Conservation (phyloP, 2,888 invertebrate genomes). For the Tenthredo notha region DNA sequence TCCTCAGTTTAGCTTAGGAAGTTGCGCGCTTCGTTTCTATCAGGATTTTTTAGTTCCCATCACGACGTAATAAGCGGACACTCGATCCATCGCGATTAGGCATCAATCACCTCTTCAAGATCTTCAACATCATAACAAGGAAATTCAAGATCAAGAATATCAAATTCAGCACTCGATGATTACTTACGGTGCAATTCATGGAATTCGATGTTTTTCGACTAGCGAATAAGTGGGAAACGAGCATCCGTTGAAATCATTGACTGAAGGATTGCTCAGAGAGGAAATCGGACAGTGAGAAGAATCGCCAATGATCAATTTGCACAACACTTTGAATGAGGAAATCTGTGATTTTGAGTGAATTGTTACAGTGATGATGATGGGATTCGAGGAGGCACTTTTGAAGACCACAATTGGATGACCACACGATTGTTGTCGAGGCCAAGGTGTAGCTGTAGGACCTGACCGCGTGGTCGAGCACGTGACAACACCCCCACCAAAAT, state of each 20-base stretch:
- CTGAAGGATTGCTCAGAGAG: not conserved
- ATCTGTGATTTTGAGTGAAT: not conserved
- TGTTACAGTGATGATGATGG: not conserved
- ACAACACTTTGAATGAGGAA: not conserved
- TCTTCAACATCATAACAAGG: not conserved
- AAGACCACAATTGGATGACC: not conserved
- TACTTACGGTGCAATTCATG: not conserved
- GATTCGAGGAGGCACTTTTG: not conserved
- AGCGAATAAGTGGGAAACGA: not conserved
- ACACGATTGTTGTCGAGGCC: not conserved
- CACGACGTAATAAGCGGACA: not conserved
- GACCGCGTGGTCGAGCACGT: conserved; percentile 76
- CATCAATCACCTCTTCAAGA: not conserved
- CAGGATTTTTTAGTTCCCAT: not conserved
- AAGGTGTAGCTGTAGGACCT: conserved; percentile 34
- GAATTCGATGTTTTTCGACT: not conserved
- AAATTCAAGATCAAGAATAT: not conserved
- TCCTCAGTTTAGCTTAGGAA: conserved; percentile 37
- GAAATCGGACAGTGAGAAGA: not conserved
- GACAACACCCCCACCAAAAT: conserved; percentile 65
- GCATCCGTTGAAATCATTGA: not conserved
- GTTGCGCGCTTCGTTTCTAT: conserved; percentile 37
- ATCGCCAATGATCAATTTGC: not conserved
- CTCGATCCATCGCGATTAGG: not conserved
- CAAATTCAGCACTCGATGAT: not conserved